phyloP scores from a whole-genome alignment of 2,797 vertebrate species.

The Clarias platycephalus region DNA sequence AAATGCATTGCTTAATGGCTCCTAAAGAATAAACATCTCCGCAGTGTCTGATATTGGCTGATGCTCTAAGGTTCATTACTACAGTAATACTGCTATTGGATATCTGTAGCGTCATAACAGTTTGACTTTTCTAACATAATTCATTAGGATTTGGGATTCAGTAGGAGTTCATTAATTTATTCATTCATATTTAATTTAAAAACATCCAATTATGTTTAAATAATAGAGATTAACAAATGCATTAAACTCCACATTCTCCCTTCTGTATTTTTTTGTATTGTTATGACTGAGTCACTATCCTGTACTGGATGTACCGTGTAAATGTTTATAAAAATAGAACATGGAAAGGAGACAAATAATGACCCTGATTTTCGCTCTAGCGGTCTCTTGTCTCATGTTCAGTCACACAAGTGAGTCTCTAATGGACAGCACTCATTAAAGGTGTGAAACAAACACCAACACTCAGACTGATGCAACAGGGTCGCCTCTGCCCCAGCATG shows the following conservation, averaged over 20 bases:
- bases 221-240: not conserved
- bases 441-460: slow-evolving; percentile 38
- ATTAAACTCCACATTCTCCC: not conserved
- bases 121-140: not conserved
- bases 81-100: not conserved
- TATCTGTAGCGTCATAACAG: not conserved
- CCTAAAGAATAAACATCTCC: no score
- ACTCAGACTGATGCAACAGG: slow-evolving; percentile 24
- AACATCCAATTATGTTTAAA: not conserved
- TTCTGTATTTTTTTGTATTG: not conserved
- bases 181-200: not conserved
- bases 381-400: not conserved
- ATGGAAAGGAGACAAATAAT: not conserved
- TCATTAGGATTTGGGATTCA: not conserved
- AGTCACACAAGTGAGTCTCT: slow-evolving; percentile 16
- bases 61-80: not conserved
- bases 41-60: not conserved
- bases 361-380: not conserved
- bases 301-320: not conserved
- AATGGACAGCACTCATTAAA: slow-evolving; percentile 36
- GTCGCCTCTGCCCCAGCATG: not conserved
- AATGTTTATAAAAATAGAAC: not conserved
- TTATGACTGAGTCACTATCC: not conserved
- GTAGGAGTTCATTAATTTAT: no score
- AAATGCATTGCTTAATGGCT: no score